Percentiles rank a stretch among this genome's conserved stretches.
These are phyloP conservation scores for Zaprionus gabonicus DNA, from an alignment of 1,140 invertebrate genomes.

Conservation along the genomic window DNA sequence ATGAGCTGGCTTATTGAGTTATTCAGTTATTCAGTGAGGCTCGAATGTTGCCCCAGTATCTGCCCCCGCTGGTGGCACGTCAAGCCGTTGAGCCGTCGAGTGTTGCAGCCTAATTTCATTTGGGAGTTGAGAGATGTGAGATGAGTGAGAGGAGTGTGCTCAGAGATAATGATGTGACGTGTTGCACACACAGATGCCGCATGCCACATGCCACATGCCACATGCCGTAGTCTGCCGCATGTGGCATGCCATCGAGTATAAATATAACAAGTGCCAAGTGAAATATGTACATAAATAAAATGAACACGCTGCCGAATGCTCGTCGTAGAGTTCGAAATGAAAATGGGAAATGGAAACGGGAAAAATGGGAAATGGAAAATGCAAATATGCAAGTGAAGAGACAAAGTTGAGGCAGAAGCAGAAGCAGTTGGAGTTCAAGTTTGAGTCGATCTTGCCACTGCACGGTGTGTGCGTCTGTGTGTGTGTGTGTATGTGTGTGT, in stretches of 20 bases:
- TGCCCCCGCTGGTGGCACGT: neutral
- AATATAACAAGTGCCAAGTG: conserved; percentile 81
- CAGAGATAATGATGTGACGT: conserved; percentile 75
- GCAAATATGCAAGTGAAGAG: conserved; percentile 6
- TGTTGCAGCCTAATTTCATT: conserved; percentile 48
- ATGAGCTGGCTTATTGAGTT: conserved; percentile 49
- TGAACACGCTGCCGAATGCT: conserved; percentile 21
- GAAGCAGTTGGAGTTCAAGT: neutral
- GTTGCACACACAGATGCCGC: conserved; percentile 26
- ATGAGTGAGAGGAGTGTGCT: conserved; percentile 26
- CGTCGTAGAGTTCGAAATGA: conserved; percentile 1
- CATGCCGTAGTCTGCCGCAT: conserved; percentile 3
- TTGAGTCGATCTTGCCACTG: neutral
- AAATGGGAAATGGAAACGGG: neutral
- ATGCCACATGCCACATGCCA: conserved; percentile 30
- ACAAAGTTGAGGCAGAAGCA: neutral
- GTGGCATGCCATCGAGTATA: conserved; percentile 61
- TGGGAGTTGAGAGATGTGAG: conserved; percentile 33
- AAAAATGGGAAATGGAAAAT: conserved; percentile 1
- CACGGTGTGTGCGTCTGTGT: no score
- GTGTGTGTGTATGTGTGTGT: no score
- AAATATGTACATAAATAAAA: conserved; percentile 80
- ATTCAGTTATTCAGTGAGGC: conserved; percentile 43
- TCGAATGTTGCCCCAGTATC: neutral
- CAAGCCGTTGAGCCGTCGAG: neutral